phyloP scores from a whole-genome alignment of 1,140 invertebrate species.

The Cotesia vestalis region DNA sequence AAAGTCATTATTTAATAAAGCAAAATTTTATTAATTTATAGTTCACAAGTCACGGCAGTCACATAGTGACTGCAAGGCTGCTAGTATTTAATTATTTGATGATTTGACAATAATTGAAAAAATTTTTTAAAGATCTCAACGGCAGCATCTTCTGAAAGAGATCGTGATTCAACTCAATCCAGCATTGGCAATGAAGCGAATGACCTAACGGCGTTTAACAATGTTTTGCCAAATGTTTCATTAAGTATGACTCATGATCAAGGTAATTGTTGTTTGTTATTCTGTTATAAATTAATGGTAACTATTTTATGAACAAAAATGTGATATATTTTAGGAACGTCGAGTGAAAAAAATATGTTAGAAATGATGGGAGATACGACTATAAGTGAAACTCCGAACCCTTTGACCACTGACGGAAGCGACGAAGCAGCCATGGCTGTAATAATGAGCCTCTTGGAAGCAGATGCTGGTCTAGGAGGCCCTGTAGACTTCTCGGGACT shows the following conservation, averaged over 20 bases:
- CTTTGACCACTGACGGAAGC: slow-evolving; percentile 75
- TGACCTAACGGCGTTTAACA: slow-evolving; percentile 52
- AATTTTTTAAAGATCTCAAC: slow-evolving; percentile 49
- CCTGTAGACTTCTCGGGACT: slow-evolving; percentile 87
- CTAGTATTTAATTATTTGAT: too few species aligned
- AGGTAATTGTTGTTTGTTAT: slow-evolving; percentile 46
- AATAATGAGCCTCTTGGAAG: slow-evolving; percentile 90
- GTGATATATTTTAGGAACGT: slow-evolving; percentile 53
- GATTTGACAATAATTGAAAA: neutral
- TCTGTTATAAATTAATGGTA: too few species aligned
- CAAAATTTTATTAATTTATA: too few species aligned
- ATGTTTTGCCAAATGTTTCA: slow-evolving; percentile 58
- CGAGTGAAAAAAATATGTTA: slow-evolving; percentile 68
- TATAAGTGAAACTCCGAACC: slow-evolving; percentile 65
- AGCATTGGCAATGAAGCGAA: slow-evolving; percentile 48
- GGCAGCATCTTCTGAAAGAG: slow-evolving; percentile 50
- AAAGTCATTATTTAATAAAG: too few species aligned
- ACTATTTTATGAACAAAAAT: too few species aligned
- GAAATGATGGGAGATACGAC: slow-evolving; percentile 70
- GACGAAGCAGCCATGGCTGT: slow-evolving; percentile 92
- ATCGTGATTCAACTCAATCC: slow-evolving; percentile 46
- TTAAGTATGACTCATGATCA: slow-evolving; percentile 61
- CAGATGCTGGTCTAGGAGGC: slow-evolving; percentile 75
- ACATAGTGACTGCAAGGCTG: too few species aligned
- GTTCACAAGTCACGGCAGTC: too few species aligned